Conservation (phyloP, 2,888 invertebrate species). For the Gonocerus acuteangulatus region DNA sequence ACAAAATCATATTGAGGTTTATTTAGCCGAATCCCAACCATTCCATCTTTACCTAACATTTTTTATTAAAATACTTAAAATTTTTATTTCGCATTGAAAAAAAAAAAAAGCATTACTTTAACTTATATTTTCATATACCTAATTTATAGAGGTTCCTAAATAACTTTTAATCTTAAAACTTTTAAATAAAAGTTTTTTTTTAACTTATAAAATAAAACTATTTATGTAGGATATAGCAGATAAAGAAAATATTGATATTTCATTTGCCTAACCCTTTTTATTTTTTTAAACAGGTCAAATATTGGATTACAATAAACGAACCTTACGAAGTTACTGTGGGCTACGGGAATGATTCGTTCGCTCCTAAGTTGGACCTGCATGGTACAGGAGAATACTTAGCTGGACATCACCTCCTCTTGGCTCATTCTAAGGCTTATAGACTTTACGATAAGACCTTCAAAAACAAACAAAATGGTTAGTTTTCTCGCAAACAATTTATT, state of each 20-base stretch:
- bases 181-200: too few species aligned
- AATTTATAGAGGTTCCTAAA: too few species aligned
- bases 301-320: slow-evolving; percentile 73
- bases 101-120: too few species aligned
- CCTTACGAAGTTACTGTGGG: slow-evolving; percentile 53
- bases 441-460: slow-evolving; percentile 48
- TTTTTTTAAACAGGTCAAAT: slow-evolving; percentile 45
- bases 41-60: too few species aligned
- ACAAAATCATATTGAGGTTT: too few species aligned
- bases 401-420: slow-evolving; percentile 44
- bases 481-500: neutral
- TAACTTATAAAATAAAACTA: too few species aligned
- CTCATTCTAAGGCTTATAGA: slow-evolving; percentile 47
- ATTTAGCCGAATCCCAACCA: too few species aligned
- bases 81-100: neutral
- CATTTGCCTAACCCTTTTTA: neutral
- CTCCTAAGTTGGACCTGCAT: slow-evolving; percentile 46
- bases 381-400: slow-evolving; percentile 42
- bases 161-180: too few species aligned
- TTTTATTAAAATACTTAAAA: too few species aligned
- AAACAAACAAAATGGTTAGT: slow-evolving; percentile 43
- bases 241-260: too few species aligned
- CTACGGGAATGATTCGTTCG: slow-evolving; percentile 46
- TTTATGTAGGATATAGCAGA: too few species aligned
- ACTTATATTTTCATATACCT: too few species aligned